phyloP scores from a whole-genome alignment of 2,113 vertebrate genomes.

The Pterocles gutturalis region DNA sequence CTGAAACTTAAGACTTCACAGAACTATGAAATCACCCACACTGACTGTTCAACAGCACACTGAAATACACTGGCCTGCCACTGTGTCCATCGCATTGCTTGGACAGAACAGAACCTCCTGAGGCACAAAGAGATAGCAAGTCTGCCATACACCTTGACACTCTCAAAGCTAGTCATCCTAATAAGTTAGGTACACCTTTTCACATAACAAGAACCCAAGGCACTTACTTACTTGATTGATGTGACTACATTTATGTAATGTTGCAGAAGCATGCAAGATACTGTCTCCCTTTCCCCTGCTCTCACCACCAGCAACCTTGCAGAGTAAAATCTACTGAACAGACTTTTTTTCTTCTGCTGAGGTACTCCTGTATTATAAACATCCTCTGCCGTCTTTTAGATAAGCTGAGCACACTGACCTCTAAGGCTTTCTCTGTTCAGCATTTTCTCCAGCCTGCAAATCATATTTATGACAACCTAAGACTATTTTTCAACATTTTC shows the following conservation, averaged over 20 bases:
- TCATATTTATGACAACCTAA: not conserved
- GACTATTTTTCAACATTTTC: not conserved
- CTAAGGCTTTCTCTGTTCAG: not conserved
- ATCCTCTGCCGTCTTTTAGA: not conserved
- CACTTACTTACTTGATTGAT: not conserved
- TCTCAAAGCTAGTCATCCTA: not conserved
- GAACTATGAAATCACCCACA: accelerated
- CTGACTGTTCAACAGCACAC: not conserved
- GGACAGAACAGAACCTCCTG: not conserved
- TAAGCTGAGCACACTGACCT: not conserved
- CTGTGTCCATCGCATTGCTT: accelerated
- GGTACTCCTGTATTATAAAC: not conserved
- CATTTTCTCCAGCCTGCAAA: not conserved
- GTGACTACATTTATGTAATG: not conserved
- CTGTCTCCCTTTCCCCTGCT: not conserved
- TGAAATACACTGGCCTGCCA: too few relatives aligned
- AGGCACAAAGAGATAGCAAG: not conserved
- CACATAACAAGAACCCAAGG: not conserved
- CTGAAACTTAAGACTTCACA: not conserved
- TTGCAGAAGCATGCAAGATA: not conserved
- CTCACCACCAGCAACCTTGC: not conserved
- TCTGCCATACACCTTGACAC: not conserved
- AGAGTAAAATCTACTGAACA: not conserved
- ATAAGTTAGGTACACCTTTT: not conserved
- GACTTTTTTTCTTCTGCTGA: not conserved